A percentile compares a stretch with the other conserved stretches of the same genome.
Evolutionary conservation across 37 sponge, comb jelly and placozoan genomes (phyloP).

Genomic region (Tethya wilhelma): DNA sequence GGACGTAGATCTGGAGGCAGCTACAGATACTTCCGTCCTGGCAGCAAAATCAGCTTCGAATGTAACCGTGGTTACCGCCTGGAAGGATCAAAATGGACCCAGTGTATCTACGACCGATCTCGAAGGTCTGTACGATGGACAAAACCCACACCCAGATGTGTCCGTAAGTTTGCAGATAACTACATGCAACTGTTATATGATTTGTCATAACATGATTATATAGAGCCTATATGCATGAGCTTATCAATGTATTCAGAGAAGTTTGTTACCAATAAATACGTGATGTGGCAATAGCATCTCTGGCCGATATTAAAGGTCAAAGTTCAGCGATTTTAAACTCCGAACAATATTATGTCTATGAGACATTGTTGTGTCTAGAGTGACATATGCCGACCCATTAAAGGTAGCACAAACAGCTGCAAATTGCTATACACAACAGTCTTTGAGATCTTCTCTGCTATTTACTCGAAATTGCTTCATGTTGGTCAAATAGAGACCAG

Average conservation of each 20-base stretch:
- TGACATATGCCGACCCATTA: no score
- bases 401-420: no score
- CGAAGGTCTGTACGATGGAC: background rate
- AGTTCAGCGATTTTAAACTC: no score
- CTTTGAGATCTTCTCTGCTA: no score
- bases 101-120: background rate
- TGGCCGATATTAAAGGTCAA: no score
- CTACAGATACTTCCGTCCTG: background rate
- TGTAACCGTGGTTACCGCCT: conserved; percentile 13
- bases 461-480: no score
- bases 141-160: background rate
- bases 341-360: no score
- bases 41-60: background rate
- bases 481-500: no score
- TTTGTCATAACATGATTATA: background rate
- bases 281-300: no score
- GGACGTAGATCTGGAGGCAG: background rate
- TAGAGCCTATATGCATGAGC: background rate
- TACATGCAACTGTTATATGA: background rate
- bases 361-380: no score
- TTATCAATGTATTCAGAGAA: background rate
- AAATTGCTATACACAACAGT: no score
- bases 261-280: no score
- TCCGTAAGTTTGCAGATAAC: conserved; percentile 1
- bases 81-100: background rate